These are phyloP conservation scores for Latheticus oryzae DNA, from an alignment of 2,888 invertebrate species.

Conservation along the genomic window DNA sequence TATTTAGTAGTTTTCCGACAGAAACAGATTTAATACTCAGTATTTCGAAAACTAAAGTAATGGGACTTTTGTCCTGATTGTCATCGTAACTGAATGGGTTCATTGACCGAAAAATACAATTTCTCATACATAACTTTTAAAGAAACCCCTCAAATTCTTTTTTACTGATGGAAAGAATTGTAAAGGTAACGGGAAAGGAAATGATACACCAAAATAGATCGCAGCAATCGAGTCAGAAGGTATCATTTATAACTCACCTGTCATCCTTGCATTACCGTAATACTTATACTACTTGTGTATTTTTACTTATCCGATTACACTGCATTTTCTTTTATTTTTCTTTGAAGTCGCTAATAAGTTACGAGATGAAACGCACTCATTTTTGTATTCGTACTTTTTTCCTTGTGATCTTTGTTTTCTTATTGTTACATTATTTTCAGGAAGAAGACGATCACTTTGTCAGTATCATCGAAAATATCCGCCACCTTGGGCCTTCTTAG, in stretches of 20 bases:
- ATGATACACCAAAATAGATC: conserved; percentile 49
- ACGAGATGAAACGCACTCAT: too few relatives aligned
- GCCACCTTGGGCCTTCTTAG: conserved; percentile 64
- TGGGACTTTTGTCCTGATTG: conserved; percentile 34
- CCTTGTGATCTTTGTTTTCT: conserved; percentile 18
- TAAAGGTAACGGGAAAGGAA: conserved; percentile 42
- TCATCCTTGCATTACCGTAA: conserved; percentile 31
- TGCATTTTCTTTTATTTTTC: conserved; percentile 20
- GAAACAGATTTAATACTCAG: too few relatives aligned
- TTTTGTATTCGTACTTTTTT: neutral
- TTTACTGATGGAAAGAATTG: conserved; percentile 26
- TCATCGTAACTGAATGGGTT: conserved; percentile 37
- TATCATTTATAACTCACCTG: conserved; percentile 44
- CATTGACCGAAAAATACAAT: conserved; percentile 41
- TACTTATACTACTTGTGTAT: conserved; percentile 26
- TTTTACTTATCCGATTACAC: conserved; percentile 29
- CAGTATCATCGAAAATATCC: conserved; percentile 62
- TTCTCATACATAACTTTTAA: conserved; percentile 10
- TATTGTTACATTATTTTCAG: conserved; percentile 51
- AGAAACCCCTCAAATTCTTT: conserved; percentile 27
- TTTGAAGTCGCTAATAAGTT: neutral
- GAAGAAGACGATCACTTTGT: conserved; percentile 63
- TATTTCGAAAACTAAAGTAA: too few relatives aligned
- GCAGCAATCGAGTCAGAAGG: conserved; percentile 38
- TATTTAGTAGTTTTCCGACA: too few relatives aligned